Evolutionary conservation across 2,797 vertebrate species (phyloP).

Genomic region (Rhinophrynus dorsalis): DNA sequence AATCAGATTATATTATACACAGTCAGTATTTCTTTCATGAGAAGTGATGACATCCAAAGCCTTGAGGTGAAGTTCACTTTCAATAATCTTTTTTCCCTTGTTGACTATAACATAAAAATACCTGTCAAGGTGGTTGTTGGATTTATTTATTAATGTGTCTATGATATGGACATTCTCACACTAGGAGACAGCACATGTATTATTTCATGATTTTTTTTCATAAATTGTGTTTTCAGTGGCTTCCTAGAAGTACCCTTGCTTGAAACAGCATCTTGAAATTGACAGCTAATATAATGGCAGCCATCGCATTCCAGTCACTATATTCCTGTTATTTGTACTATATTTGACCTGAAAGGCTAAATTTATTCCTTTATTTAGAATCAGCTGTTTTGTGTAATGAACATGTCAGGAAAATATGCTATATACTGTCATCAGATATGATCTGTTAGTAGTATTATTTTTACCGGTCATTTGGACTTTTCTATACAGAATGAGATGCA

Average conservation of each 20-base stretch:
- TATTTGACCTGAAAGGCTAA: neutral
- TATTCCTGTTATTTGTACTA: neutral
- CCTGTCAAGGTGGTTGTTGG: slow-evolving; percentile 7
- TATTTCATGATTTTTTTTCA: slow-evolving; percentile 65
- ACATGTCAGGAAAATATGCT: neutral
- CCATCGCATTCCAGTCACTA: neutral
- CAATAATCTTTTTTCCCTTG: slow-evolving; percentile 8
- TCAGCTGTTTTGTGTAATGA: neutral
- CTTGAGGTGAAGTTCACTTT: neutral
- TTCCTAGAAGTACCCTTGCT: slow-evolving; percentile 30
- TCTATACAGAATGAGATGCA: too few relatives aligned
- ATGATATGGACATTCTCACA: slow-evolving; percentile 2
- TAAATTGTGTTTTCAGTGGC: slow-evolving; percentile 49
- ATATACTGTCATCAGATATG: neutral
- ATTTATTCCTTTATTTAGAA: neutral
- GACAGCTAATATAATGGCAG: slow-evolving; percentile 13
- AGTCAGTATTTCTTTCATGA: neutral
- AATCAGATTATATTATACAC: neutral
- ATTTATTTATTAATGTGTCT: slow-evolving; percentile 3
- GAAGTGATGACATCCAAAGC: neutral
- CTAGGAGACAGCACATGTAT: slow-evolving; percentile 37
- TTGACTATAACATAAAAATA: slow-evolving; percentile 13
- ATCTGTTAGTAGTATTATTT: neutral
- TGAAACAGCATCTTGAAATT: neutral
- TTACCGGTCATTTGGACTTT: neutral